Conservation (phyloP, 2,888 invertebrate species). For the Aphrophora alni region DNA sequence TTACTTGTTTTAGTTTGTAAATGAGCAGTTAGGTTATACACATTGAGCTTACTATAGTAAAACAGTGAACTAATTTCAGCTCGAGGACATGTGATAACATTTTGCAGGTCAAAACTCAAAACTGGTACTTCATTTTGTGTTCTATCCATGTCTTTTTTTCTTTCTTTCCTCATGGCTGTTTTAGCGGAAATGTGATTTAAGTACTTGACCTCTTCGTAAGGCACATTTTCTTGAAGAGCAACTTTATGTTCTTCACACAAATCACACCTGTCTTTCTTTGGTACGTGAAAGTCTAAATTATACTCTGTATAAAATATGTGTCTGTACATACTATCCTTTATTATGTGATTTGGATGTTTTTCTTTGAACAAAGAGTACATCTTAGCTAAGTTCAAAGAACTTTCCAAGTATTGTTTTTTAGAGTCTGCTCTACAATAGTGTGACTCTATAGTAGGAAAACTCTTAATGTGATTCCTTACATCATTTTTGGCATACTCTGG, state of each 20-base stretch:
- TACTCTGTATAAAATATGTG: background rate
- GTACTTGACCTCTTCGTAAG: no score
- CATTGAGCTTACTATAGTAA: conserved; percentile 2
- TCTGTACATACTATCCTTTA: conserved; percentile 9
- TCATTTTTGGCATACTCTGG: conserved; percentile 16
- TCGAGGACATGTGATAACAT: conserved; percentile 3
- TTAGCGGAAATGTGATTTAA: no score
- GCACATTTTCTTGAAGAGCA: no score
- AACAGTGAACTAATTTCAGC: background rate
- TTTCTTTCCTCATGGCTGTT: no score
- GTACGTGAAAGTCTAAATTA: no score
- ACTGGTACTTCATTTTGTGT: no score
- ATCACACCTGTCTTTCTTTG: no score
- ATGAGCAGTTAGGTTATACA: background rate
- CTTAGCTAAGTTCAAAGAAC: background rate
- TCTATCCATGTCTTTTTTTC: no score
- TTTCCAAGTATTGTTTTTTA: conserved; percentile 9
- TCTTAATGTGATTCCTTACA: conserved; percentile 15
- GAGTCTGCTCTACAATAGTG: conserved; percentile 4
- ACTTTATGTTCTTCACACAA: no score
- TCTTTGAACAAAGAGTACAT: conserved; percentile 3
- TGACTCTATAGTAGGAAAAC: background rate
- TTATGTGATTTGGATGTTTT: background rate
- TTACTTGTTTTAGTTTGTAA: background rate
- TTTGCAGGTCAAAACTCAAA: background rate